Evolutionary conservation across 1,140 invertebrate genomes (phyloP).

Genomic region (Ptiloglossa arizonensis): DNA sequence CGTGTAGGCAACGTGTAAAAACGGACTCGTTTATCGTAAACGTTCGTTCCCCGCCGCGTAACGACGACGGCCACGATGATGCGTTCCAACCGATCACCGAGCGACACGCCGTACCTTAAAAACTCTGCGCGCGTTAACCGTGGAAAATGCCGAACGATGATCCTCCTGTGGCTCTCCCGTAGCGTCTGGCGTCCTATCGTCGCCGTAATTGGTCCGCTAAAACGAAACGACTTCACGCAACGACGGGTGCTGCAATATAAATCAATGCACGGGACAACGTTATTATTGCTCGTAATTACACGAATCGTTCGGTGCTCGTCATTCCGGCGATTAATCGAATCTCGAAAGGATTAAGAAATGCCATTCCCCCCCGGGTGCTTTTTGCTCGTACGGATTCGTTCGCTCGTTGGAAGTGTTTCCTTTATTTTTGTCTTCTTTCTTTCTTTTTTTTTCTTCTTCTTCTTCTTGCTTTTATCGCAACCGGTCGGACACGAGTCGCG

Average conservation of each 20-base stretch:
- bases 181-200: conserved; percentile 4
- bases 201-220: conserved; percentile 18
- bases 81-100: conserved; percentile 5
- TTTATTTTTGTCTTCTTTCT: too few relatives aligned
- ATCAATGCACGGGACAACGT: conserved; percentile 43
- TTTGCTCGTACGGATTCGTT: not conserved
- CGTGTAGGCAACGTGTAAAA: conserved; percentile 11
- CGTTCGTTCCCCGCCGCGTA: conserved; percentile 2
- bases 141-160: conserved; percentile 9
- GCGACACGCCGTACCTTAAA: conserved; percentile 3
- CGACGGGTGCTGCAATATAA: conserved; percentile 71
- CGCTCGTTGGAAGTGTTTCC: too few relatives aligned
- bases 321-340: conserved; percentile 15
- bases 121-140: conserved; percentile 4
- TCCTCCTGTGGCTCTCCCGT: not conserved
- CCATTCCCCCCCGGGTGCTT: not conserved
- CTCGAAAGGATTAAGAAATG: not conserved
- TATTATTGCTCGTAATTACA: not conserved
- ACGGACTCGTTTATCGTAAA: conserved; percentile 30
- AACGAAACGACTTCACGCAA: conserved; percentile 60
- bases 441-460: too few relatives aligned
- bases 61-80: conserved; percentile 17
- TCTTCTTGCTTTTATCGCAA: not conserved
- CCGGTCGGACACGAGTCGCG: not conserved
- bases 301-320: not conserved